Conservation (phyloP, 2,797 vertebrate genomes). For the Decapterus maruadsi region DNA sequence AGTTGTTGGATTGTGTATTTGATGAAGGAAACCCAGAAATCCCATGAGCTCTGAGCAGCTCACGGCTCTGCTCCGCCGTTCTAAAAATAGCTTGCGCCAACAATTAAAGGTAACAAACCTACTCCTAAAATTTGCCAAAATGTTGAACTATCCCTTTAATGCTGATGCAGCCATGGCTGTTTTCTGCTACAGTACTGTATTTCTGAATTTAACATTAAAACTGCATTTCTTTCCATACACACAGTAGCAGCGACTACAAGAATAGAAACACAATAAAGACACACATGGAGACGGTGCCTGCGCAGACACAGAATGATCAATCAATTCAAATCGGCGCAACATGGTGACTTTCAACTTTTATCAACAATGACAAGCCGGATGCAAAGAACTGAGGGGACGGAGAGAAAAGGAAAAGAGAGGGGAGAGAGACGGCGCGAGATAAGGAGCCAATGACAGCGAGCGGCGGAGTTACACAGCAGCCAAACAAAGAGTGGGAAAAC, state of each 20-base stretch:
- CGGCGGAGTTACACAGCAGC: conserved; percentile 11
- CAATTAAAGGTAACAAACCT: too few species aligned
- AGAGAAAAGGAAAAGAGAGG: neutral
- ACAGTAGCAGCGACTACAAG: neutral
- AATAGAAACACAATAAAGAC: neutral
- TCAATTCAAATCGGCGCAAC: conserved; percentile 39
- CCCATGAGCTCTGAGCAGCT: too few species aligned
- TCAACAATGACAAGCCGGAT: conserved; percentile 24
- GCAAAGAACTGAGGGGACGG: neutral
- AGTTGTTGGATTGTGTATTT: too few species aligned
- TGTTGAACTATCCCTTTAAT: neutral
- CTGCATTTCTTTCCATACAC: neutral
- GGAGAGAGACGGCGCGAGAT: neutral
- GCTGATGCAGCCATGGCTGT: neutral
- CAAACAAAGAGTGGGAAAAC: conserved; percentile 39
- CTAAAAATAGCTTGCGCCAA: too few species aligned
- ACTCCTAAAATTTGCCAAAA: too few species aligned
- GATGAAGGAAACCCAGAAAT: too few species aligned
- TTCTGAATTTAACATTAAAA: neutral
- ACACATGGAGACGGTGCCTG: conserved; percentile 9
- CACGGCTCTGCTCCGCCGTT: too few species aligned
- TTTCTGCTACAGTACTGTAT: neutral
- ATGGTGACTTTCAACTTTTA: conserved; percentile 49
- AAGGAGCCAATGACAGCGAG: conserved; percentile 16
- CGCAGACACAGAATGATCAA: conserved; percentile 18